Evolutionary conservation across 2,888 invertebrate genomes (phyloP).

Genomic region (Drosophila bunnanda): DNA sequence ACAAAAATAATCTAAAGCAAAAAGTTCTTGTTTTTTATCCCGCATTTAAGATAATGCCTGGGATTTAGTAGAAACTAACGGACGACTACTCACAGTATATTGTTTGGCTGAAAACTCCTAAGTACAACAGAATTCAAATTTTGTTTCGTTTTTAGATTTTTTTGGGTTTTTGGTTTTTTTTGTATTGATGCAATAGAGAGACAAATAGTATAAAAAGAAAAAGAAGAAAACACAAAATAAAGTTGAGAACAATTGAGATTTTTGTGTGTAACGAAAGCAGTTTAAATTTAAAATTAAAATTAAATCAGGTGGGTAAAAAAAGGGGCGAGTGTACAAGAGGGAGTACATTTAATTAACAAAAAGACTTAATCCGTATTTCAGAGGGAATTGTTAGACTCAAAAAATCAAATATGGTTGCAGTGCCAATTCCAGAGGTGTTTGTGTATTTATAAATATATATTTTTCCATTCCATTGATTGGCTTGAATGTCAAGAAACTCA

Average conservation of each 20-base stretch:
- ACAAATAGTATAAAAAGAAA: slow-evolving; percentile 73
- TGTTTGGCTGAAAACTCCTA: slow-evolving; percentile 85
- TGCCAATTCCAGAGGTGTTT: slow-evolving; percentile 17
- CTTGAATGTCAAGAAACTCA: slow-evolving; percentile 59
- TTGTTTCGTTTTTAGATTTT: slow-evolving; percentile 38
- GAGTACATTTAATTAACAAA: slow-evolving; percentile 11
- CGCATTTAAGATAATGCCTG: slow-evolving; percentile 41
- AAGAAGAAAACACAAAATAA: slow-evolving; percentile 73
- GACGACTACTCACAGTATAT: slow-evolving; percentile 84
- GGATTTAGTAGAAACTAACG: slow-evolving; percentile 33
- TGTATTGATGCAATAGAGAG: slow-evolving; percentile 44
- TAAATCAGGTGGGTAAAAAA: neutral
- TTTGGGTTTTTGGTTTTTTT: slow-evolving; percentile 21
- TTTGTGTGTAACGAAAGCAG: slow-evolving; percentile 29
- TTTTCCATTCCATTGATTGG: slow-evolving; percentile 6
- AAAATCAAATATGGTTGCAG: slow-evolving; percentile 20
- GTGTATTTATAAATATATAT: slow-evolving; percentile 8
- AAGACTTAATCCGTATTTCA: slow-evolving; percentile 14
- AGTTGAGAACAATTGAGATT: slow-evolving; percentile 46
- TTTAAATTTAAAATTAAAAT: slow-evolving; percentile 18
- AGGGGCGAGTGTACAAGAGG: neutral
- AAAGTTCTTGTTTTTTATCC: slow-evolving; percentile 29
- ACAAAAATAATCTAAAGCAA: slow-evolving; percentile 43
- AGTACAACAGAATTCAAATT: slow-evolving; percentile 58
- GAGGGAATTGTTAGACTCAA: slow-evolving; percentile 9